Percentiles rank a stretch among this genome's conserved stretches.
phyloP scores from a whole-genome alignment of 35 echinoderm and acorn worm species.

The Lytechinus variegatus region DNA sequence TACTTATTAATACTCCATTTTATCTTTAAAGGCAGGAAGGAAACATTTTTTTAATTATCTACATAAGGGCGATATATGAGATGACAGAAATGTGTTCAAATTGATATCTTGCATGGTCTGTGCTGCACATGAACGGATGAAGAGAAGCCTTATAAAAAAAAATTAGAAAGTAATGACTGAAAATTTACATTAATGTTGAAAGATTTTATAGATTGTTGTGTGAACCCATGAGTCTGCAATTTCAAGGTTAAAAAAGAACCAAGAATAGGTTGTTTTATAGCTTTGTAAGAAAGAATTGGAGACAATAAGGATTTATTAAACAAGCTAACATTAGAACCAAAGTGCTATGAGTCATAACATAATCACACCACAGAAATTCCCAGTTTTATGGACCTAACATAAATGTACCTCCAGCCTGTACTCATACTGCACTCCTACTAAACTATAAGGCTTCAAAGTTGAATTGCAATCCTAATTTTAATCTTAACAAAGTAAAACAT shows the following conservation, averaged over 20 bases:
- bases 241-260: not conserved
- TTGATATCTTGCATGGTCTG: not conserved
- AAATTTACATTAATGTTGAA: not conserved
- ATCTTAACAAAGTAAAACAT: too few relatives aligned
- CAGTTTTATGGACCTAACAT: too few relatives aligned
- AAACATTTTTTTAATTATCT: not conserved
- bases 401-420: too few relatives aligned
- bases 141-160: not conserved
- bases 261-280: too few relatives aligned
- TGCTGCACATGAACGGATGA: not conserved
- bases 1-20: not conserved
- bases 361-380: too few relatives aligned
- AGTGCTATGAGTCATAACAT: too few relatives aligned
- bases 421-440: too few relatives aligned
- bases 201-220: not conserved
- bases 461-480: too few relatives aligned
- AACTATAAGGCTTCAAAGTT: too few relatives aligned
- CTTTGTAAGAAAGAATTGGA: too few relatives aligned
- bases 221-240: not conserved
- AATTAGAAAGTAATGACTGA: not conserved
- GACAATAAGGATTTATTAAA: too few relatives aligned
- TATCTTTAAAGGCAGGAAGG: not conserved
- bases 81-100: not conserved
- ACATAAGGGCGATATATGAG: not conserved
- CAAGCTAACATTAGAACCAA: too few relatives aligned